Conservation (phyloP, 1,140 invertebrate genomes). For the Leptonema lineaticorne region DNA sequence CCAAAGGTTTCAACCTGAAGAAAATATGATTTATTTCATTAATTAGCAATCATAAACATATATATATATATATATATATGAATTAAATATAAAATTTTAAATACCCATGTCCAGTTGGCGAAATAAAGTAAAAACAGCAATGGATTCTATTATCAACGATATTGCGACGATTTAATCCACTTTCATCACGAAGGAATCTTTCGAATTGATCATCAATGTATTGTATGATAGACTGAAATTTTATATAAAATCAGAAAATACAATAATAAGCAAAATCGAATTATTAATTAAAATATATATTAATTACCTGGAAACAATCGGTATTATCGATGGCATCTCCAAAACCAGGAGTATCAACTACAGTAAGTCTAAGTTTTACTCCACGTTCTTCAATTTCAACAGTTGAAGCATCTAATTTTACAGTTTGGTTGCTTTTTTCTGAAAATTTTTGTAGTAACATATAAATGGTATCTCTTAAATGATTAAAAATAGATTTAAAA, state of each 20-base stretch:
- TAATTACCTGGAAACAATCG: conserved; percentile 77
- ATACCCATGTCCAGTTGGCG: conserved; percentile 95
- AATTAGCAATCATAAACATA: conserved; percentile 27
- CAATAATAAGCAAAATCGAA: background rate
- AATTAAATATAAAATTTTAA: conserved; percentile 26
- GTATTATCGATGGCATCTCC: conserved; percentile 99
- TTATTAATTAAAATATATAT: background rate
- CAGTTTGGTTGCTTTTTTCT: conserved; percentile 89
- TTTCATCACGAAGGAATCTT: conserved; percentile 86
- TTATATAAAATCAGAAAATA: conserved; percentile 18
- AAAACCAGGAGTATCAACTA: conserved; percentile 97
- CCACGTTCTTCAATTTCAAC: conserved; percentile 93
- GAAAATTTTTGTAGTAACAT: conserved; percentile 43
- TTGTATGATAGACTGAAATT: conserved; percentile 72
- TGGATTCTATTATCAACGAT: conserved; percentile 93
- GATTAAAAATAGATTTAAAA: background rate
- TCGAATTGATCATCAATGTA: conserved; percentile 96
- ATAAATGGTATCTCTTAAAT: background rate
- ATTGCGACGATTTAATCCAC: conserved; percentile 86
- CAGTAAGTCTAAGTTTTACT: conserved; percentile 84
- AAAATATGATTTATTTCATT: conserved; percentile 14
- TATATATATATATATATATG: too few species aligned
- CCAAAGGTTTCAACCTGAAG: conserved; percentile 76
- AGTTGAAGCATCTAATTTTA: conserved; percentile 86
- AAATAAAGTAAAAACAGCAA: conserved; percentile 99